Base-by-base conservation (phyloP, 1,140 invertebrate species). In the Ceratina australensis region DNA sequence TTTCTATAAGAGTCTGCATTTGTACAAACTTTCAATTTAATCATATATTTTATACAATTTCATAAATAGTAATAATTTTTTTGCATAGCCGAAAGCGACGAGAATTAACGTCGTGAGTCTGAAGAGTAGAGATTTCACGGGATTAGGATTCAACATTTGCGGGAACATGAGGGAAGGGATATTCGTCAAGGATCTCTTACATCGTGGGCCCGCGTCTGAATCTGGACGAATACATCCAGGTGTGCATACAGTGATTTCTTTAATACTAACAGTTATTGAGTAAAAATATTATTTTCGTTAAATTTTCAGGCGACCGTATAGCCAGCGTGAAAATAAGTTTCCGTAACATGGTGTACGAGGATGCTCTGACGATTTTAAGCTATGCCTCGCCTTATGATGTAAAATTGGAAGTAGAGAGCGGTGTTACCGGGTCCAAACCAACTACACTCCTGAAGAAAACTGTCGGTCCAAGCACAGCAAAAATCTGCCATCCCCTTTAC, bases 331-430 rank as follows among this genome's bases (percentile, higher is more conserved):
- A 96, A 50, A 97, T 98, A 28, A 96, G 95, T 78, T 97, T 98
- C 87, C 94, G 95, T 56, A 96, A 96, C 72, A 98, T 98, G 93
- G 97, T 97, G 0, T 95, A 97, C 87, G 97, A 98, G 90, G 97
- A 98, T 87, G 97, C 97, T 0, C 90, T 98, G 52, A 96, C 96
- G 1, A 97, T 98, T 78, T 92, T 98, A 5, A 97, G 96, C 69
- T 97, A 98, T 78, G 97, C 97, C 1, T 98, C 97, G n/a, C 97
- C 97, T 0, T 98, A 98, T 87, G 97, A 97, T 81, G 95, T 97
- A 2, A 93, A 94, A 56, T 91, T 97, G 8, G 94, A 95, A 82
- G 93, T 96, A n/a, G 93, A 94, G 72, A 94, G 92, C 82, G 91
- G 92, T 1, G 93, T 89, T 88, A 91, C 84, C 87, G 93, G 90